Conservation (phyloP, 2,888 invertebrate species). For the Steinernema carpocapsae region DNA sequence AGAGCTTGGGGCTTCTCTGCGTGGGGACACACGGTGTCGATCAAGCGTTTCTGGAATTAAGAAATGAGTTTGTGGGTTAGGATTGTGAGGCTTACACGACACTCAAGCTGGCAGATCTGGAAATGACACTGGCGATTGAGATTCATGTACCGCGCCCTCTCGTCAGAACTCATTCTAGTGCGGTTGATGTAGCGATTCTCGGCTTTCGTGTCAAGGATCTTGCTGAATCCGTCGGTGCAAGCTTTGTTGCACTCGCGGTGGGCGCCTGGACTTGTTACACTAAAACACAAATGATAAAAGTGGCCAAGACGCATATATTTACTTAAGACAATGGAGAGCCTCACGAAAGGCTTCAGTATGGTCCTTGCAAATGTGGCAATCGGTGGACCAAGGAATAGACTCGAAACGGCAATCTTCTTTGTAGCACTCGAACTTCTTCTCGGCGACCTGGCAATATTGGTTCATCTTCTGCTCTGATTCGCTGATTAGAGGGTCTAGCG, state of each 20-base stretch:
- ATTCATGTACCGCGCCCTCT: conserved; percentile 16
- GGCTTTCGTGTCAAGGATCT: background rate
- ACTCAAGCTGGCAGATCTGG: conserved; percentile 29
- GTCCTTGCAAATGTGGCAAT: conserved; percentile 25
- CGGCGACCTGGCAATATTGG: conserved; percentile 26
- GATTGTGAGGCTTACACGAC: background rate
- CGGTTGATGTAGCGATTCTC: conserved; percentile 24
- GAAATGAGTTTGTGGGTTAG: background rate
- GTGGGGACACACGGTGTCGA: conserved; percentile 6
- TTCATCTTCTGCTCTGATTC: background rate
- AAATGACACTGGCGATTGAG: conserved; percentile 23
- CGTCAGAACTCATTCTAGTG: conserved; percentile 6
- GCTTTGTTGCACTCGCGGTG: conserved; percentile 26
- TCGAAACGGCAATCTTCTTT: conserved; percentile 10
- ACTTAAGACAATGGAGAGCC: conserved; percentile 19
- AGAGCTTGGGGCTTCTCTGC: background rate
- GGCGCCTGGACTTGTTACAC: conserved; percentile 16
- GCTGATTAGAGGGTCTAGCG: conserved; percentile 17
- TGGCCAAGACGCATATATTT: no score
- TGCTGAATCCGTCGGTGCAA: conserved; percentile 4
- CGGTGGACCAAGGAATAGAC: conserved; percentile 24
- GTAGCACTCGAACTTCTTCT: conserved; percentile 20
- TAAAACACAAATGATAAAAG: no score
- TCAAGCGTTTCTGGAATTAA: conserved; percentile 1
- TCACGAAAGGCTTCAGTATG: conserved; percentile 1